phyloP scores from a whole-genome alignment of 2,113 vertebrate species.

The Heloderma charlesbogerti region DNA sequence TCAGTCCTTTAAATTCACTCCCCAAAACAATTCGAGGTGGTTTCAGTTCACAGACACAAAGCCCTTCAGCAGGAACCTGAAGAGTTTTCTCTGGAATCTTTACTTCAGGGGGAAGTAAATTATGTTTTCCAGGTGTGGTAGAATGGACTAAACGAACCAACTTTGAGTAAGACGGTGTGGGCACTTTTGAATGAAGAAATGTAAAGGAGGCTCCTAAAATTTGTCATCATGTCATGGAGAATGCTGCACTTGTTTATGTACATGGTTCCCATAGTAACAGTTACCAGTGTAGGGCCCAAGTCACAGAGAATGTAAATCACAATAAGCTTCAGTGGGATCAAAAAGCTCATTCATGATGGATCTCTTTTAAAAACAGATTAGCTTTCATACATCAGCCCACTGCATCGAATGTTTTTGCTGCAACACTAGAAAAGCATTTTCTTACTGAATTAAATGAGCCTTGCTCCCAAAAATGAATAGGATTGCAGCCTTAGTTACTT shows the following conservation, averaged over 20 bases:
- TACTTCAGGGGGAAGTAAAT: neutral
- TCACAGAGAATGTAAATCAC: conserved; percentile 27
- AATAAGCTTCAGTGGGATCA: conserved; percentile 30
- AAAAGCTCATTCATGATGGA: conserved; percentile 14
- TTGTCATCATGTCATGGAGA: rapidly evolving
- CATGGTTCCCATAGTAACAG: conserved; percentile 41
- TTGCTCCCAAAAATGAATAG: neutral
- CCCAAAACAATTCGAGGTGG: neutral
- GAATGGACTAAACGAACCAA: neutral
- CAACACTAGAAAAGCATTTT: neutral
- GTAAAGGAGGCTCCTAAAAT: neutral
- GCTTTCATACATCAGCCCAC: no score
- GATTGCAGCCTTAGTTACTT: no score
- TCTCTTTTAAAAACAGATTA: neutral
- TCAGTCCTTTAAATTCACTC: conserved; percentile 5
- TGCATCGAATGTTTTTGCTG: neutral
- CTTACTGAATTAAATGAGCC: no score
- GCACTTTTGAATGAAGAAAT: neutral
- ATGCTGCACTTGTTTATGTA: neutral
- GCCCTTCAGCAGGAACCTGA: neutral
- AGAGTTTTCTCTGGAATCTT: neutral
- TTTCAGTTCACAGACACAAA: neutral
- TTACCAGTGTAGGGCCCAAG: conserved; percentile 24
- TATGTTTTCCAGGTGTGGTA: neutral
- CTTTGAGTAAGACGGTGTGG: neutral